These are phyloP conservation scores for Dicerorhinus sumatrensis DNA, from an alignment of 2,113 vertebrate species.

Conservation along the genomic window DNA sequence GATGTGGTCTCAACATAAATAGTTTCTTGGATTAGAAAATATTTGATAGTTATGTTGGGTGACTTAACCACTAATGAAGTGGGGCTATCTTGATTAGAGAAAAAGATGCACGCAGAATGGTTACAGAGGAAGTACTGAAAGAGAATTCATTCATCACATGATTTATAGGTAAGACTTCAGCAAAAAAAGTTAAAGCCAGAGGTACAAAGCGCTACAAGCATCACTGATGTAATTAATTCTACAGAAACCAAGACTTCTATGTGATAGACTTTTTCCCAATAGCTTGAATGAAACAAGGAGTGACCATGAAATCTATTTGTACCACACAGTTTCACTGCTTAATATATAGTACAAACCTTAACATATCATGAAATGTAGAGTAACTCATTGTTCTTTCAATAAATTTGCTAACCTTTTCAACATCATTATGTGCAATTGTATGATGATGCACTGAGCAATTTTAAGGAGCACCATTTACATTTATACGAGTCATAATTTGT, in stretches of 20 bases:
- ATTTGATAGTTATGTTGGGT: background rate
- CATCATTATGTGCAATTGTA: rapidly evolving
- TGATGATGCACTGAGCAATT: background rate
- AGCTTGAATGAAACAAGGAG: background rate
- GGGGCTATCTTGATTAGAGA: background rate
- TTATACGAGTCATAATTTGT: background rate
- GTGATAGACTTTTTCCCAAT: background rate
- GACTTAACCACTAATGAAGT: background rate
- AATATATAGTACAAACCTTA: background rate
- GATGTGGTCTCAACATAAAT: background rate
- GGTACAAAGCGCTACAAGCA: background rate
- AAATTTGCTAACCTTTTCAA: background rate
- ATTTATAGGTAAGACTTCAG: background rate
- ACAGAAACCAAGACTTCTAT: background rate
- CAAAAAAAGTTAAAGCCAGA: background rate
- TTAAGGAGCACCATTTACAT: background rate
- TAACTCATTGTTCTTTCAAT: background rate
- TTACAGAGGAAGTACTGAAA: background rate
- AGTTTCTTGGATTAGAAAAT: background rate
- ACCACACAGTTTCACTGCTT: background rate
- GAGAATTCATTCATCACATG: no score
- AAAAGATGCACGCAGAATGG: background rate
- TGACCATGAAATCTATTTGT: background rate
- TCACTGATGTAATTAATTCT: background rate
- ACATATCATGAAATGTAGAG: background rate